Evolutionary conservation across 2,797 vertebrate species (phyloP), one percentile per base, ranked within the genome.

Genomic region (Galagoides demidoff): DNA sequence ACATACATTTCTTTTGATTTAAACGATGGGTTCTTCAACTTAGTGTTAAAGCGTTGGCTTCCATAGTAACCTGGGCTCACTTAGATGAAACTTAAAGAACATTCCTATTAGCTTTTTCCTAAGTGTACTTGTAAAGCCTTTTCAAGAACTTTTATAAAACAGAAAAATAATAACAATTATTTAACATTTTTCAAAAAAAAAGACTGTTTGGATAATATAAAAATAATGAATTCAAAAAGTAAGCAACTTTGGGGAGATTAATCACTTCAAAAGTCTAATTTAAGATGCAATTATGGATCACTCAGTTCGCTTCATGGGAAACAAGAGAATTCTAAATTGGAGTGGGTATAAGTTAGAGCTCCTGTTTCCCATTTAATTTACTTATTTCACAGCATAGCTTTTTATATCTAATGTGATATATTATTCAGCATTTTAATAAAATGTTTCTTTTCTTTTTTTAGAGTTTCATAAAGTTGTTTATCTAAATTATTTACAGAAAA

Each of bases 151-250:
- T 96, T 7, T 57, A 68, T 49, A 49, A 92, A 81, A 81, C 7
- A 95, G 43, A 84, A 89, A 87, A 92, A 57, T 77, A 95, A 88
- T 78, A 66, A 66, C 16, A 82, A 16, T n/a, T 66, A 29, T 95
- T 94, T 94, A 88, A 88, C 37, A 94, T 85, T 95, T 95, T 23
- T 95, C 39, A 89, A 95, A 83, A 93, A n/a, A 97, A 96, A 90
- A 82, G 34, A 71, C 78, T 93, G 31, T 76, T 97, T 96, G 59
- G 64, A 79, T 91, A 83, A 87, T 79, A 92, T 90, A 81, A 85
- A 95, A 89, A 91, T 93, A 92, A 85, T 70, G 78, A 73, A 93
- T 96, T 95, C 94, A 91, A 83, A 68, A 91, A 95, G 95, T 1
- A 92, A 91, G 66, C 39, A 92, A 77, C 64, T 22, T 34, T 92